Conservation (phyloP, 2,113 vertebrate genomes). For the Cynopterus brachyotis region DNA sequence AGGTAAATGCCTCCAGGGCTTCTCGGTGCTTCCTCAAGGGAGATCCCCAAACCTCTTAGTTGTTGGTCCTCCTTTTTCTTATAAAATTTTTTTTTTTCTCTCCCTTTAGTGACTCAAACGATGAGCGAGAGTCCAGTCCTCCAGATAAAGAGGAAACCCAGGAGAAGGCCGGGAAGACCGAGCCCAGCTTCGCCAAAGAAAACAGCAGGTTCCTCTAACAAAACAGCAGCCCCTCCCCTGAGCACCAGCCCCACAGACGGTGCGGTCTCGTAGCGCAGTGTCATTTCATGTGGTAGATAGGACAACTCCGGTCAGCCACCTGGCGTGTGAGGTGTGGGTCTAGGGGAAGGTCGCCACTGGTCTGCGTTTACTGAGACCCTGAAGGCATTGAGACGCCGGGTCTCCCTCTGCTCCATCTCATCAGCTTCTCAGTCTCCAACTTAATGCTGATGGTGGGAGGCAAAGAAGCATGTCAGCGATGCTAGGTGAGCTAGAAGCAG, state of each 20-base stretch:
- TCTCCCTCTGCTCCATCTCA: too few relatives aligned
- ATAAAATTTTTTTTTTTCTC: neutral
- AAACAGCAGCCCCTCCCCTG: neutral
- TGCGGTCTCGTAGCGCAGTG: fast-evolving
- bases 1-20: constrained; percentile 82
- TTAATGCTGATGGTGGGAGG: neutral
- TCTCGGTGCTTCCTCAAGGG: neutral
- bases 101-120: constrained; percentile 90
- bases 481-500: neutral
- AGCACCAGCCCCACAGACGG: fast-evolving
- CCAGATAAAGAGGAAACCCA: constrained; percentile 87
- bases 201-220: constrained; percentile 79
- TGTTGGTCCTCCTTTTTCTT: neutral
- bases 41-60: neutral
- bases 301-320: fast-evolving
- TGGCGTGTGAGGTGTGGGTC: too few relatives aligned
- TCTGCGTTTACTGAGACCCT: neutral
- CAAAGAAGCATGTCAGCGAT: neutral
- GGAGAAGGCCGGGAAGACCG: constrained; percentile 82
- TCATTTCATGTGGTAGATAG: fast-evolving
- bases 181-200: constrained; percentile 84
- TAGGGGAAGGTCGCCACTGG: neutral
- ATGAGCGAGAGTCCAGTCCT: constrained; percentile 87
- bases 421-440: neutral
- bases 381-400: neutral